These are phyloP conservation scores for Anser cygnoides DNA, from an alignment of 2,113 vertebrate species.

Conservation along the genomic window DNA sequence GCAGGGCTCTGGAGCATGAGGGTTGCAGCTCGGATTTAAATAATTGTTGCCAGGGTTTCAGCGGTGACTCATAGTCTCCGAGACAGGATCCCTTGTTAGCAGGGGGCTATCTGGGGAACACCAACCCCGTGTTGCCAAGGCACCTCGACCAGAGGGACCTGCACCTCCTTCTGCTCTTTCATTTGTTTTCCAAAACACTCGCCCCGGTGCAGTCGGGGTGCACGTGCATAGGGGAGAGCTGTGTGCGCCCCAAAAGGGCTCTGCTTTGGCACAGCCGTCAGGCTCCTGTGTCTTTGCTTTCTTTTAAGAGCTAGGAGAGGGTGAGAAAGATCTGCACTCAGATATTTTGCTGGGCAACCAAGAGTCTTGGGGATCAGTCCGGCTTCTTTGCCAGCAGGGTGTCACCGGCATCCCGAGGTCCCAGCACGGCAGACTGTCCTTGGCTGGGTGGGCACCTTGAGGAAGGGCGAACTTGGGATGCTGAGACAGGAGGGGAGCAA, in stretches of 20 bases:
- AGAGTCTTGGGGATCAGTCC: not conserved
- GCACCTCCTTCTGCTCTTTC: not conserved
- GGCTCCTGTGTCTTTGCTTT: not conserved
- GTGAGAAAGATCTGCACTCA: not conserved
- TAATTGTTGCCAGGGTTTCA: slow-evolving; percentile 17
- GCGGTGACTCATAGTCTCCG: not conserved
- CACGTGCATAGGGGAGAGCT: accelerated
- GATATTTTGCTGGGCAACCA: not conserved
- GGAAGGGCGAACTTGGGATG: not conserved
- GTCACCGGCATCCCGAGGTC: not conserved
- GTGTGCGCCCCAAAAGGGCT: not conserved
- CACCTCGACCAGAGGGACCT: not conserved
- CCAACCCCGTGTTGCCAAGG: not conserved
- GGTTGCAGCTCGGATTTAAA: not conserved
- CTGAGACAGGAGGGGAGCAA: not conserved
- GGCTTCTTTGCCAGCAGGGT: accelerated
- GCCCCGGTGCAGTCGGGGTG: accelerated
- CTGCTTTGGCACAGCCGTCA: accelerated
- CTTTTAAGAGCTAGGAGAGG: not conserved
- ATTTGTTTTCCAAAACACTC: slow-evolving; percentile 10
- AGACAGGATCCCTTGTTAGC: slow-evolving; percentile 1
- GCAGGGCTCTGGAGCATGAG: not conserved
- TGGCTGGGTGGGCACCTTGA: not conserved
- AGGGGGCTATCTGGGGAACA: not conserved
- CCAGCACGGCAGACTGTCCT: not conserved